These are phyloP conservation scores for Cinclus mexicanus DNA, from an alignment of 2,113 vertebrate genomes.

Conservation along the genomic window DNA sequence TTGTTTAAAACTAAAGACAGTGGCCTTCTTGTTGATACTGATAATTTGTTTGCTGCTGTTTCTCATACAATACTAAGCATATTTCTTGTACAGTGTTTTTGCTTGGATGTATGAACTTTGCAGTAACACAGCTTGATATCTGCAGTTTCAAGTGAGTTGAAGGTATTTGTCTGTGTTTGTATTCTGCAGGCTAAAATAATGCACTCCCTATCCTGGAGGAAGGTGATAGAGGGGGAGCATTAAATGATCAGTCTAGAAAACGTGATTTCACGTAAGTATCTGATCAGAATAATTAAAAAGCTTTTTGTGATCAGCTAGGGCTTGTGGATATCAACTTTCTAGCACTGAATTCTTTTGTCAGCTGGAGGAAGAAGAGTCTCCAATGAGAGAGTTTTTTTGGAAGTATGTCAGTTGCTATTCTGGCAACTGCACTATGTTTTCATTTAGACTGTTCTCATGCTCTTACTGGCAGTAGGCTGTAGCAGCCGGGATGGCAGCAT, in stretches of 20 bases:
- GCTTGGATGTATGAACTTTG: background rate
- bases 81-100: background rate
- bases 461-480: conserved; percentile 6
- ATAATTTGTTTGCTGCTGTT: background rate
- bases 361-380: conserved; percentile 5
- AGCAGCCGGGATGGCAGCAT: conserved; percentile 38
- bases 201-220: background rate
- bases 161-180: background rate
- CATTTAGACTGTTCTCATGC: conserved; percentile 22
- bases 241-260: background rate
- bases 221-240: background rate
- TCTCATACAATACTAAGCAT: background rate
- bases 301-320: background rate
- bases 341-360: background rate
- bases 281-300: background rate
- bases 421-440: conserved; percentile 10
- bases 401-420: conserved; percentile 32
- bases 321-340: background rate
- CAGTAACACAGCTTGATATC: background rate
- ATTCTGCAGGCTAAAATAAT: background rate
- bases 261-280: background rate
- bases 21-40: background rate
- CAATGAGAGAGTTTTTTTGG: background rate
- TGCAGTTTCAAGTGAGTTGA: background rate
- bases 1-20: background rate